A percentile compares a stretch with the other conserved stretches of the same genome.
Conservation (phyloP, 2,113 vertebrate species). For the Cyprinodon tularosa region DNA sequence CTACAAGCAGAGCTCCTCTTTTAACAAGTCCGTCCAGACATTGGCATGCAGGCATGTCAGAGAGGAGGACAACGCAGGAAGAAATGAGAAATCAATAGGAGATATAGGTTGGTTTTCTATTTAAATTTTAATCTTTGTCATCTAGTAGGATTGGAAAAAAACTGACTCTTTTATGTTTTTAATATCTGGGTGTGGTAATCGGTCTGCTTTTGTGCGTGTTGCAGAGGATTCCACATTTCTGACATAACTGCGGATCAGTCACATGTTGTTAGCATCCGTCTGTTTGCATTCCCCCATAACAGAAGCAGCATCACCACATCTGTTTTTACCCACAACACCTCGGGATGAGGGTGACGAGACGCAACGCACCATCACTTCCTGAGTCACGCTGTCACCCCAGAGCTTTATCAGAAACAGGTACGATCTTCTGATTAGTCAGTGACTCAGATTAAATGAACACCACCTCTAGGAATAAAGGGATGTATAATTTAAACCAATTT, state of each 20-base stretch:
- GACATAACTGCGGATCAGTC: neutral
- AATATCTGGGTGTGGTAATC: neutral
- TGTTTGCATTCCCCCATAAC: neutral
- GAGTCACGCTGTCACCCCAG: constrained; percentile 6
- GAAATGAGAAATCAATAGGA: too few species aligned
- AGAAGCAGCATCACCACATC: neutral
- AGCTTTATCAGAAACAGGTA: too few species aligned
- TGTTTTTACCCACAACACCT: constrained; percentile 66
- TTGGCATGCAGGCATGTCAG: too few species aligned
- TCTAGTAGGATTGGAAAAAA: neutral
- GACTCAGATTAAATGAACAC: neutral
- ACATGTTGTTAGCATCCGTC: neutral
- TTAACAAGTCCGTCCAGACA: too few species aligned
- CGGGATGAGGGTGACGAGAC: constrained; percentile 34
- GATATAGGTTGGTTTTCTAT: neutral
- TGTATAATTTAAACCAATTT: neutral
- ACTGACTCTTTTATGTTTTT: neutral
- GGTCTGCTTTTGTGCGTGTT: neutral
- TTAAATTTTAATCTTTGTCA: neutral
- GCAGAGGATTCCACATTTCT: too few species aligned
- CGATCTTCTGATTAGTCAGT: neutral
- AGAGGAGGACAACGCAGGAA: too few species aligned
- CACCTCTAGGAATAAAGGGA: neutral
- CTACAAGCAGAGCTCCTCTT: too few species aligned
- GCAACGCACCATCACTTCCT: neutral